Evolutionary conservation across 2,113 vertebrate genomes (phyloP).

Genomic region (Plotosus lineatus): DNA sequence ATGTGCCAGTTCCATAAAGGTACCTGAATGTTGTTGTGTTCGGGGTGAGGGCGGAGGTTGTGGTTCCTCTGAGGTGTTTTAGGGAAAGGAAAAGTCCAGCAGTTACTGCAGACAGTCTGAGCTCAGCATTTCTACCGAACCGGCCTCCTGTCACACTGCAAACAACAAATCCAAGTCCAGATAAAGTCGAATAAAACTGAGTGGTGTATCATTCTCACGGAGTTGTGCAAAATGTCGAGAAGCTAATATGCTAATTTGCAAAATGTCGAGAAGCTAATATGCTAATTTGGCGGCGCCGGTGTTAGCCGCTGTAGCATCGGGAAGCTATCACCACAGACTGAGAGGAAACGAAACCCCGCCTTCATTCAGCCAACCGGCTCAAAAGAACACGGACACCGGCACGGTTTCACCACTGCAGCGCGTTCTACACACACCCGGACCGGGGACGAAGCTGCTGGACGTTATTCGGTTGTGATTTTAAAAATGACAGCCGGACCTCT

Average conservation of each 20-base stretch:
- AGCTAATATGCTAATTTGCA: no score
- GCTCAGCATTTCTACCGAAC: slow-evolving; percentile 42
- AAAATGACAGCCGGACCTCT: slow-evolving; percentile 19
- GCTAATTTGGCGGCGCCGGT: no score
- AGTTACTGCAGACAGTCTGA: slow-evolving; percentile 29
- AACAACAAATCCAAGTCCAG: no score
- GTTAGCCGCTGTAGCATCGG: background rate
- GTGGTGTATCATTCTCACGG: no score
- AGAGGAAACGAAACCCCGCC: background rate
- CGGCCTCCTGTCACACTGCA: background rate
- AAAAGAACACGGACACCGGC: background rate
- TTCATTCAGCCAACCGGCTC: background rate
- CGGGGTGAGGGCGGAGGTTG: no score
- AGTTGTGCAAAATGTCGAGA: no score
- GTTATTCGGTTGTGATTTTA: background rate
- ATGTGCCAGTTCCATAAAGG: no score
- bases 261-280: no score
- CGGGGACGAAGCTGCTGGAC: background rate
- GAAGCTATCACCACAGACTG: background rate
- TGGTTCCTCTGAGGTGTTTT: background rate
- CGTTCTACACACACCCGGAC: no score
- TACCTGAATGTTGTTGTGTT: no score
- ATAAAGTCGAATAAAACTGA: no score
- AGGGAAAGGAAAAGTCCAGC: slow-evolving; percentile 39
- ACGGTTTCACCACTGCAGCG: background rate